Evolutionary conservation across 2,797 vertebrate genomes (phyloP), one percentile per base, ranked within the genome.

Genomic region (Delichon dasypus): DNA sequence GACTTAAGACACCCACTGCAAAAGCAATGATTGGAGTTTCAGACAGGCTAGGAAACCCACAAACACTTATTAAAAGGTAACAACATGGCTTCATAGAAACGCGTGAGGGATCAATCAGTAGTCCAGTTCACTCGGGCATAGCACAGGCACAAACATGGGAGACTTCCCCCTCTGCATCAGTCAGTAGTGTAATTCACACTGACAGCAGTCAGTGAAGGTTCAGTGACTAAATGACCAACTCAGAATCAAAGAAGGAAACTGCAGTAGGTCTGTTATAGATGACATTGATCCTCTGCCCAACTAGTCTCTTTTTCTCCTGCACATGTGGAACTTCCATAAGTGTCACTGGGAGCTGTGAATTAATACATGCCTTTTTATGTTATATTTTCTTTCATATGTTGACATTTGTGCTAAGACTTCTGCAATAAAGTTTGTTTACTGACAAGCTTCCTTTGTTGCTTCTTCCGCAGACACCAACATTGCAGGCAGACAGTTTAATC

Each of bases 381-480:
- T 80, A 84, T 47, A 64, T 94, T 95, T 95, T 94, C 85, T 93
- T 92, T 79, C 94, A 42, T 85, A 90, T 85, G 50, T 88, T 93
- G 77, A 53, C 77, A 88, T 94, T 93, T 94, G 80, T 96, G 82
- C 94, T 62, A 93, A 71, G 53, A 92, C 79, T 96, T 97, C 96
- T 97, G 94, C 96, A 97, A 97, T 95, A 96, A 88, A 96, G 81
- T 88, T 95, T 96, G 89, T 96, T 97, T 96, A 96, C 78, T 90
- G 78, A 77, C 86, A 89, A 82, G 53, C 72, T 94, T 97, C 65
- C 38, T 96, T 96, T 96, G 67, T 40, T 64, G 16, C 34, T 66
- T 40, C 68, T 89, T 89, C 34, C 20, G 4, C 29, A 66, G 38
- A 48, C 93, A 94, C 81, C 81, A 96, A 80, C 62, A 94, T 42